A percentile compares a stretch with the other conserved stretches of the same genome.
phyloP scores from a whole-genome alignment of 2,888 invertebrate species.

The Zele albiditarsus region DNA sequence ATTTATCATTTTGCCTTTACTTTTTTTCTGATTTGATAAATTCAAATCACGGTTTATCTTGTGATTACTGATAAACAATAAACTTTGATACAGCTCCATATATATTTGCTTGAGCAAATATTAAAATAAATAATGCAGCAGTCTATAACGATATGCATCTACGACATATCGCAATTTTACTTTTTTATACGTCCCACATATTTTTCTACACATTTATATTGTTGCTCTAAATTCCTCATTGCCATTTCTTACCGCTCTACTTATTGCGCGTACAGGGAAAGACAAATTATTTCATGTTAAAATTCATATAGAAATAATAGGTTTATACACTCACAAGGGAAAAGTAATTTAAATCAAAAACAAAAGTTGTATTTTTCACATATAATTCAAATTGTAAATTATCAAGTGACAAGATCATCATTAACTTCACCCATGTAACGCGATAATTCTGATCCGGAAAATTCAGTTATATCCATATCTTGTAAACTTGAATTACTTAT shows the following conservation, averaged over 20 bases:
- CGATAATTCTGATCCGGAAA: conserved; percentile 80
- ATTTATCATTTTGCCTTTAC: not conserved
- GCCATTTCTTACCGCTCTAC: not conserved
- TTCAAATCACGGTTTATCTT: not conserved
- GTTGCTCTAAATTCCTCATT: not conserved
- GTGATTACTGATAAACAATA: not conserved
- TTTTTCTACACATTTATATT: not conserved
- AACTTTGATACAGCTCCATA: no score
- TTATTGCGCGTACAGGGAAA: no score
- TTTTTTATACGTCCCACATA: conserved; percentile 1
- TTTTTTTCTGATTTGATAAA: not conserved
- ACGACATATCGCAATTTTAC: not conserved
- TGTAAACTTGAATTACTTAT: conserved; percentile 86
- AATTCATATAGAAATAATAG: not conserved
- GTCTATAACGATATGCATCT: not conserved
- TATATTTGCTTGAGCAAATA: not conserved
- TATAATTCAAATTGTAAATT: conserved; percentile 9
- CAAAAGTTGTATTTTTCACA: not conserved
- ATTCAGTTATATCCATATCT: conserved; percentile 81
- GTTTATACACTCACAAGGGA: not conserved
- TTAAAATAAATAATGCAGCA: not conserved
- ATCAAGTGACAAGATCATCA: conserved; percentile 64
- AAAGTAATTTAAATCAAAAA: not conserved
- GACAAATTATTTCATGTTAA: not conserved
- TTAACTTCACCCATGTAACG: conserved; percentile 82